phyloP scores from a whole-genome alignment of 2,888 invertebrate genomes.

The Argyresthia goedartella region DNA sequence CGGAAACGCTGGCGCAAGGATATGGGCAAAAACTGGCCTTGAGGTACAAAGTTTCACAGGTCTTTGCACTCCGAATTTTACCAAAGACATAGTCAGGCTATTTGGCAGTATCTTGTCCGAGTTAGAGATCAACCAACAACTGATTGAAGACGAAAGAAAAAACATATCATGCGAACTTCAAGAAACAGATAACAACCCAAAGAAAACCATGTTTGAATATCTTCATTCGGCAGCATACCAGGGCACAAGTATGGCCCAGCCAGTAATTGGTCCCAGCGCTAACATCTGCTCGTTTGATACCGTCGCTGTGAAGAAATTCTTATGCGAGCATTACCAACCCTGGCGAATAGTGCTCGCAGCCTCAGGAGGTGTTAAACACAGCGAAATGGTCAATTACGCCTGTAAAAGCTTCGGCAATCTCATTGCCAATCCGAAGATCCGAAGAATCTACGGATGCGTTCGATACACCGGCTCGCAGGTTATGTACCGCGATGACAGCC shows the following conservation, averaged over 20 bases:
- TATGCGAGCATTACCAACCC: constrained; percentile 34
- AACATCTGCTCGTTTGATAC: constrained; percentile 72
- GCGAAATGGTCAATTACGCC: constrained; percentile 14
- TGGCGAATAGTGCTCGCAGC: constrained; percentile 79
- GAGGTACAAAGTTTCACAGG: constrained; percentile 40
- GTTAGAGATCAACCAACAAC: constrained; percentile 22
- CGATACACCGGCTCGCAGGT: constrained; percentile 29
- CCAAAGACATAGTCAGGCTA: constrained; percentile 16
- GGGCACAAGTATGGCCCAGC: constrained; percentile 45
- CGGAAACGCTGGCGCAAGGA: constrained; percentile 19
- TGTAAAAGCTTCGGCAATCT: not conserved
- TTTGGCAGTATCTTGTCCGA: constrained; percentile 28
- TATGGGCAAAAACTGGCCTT: constrained; percentile 30
- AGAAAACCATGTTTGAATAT: constrained; percentile 49
- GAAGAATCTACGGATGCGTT: too few relatives aligned
- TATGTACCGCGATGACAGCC: constrained; percentile 44
- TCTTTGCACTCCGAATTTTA: constrained; percentile 16
- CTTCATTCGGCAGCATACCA: constrained; percentile 61
- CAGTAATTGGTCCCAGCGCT: constrained; percentile 74
- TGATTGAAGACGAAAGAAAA: constrained; percentile 29
- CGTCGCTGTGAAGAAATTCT: constrained; percentile 22
- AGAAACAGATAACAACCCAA: constrained; percentile 40
- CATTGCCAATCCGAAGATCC: constrained; percentile 14
- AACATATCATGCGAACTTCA: constrained; percentile 34
- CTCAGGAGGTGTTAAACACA: constrained; percentile 78